phyloP scores from a whole-genome alignment of 2,797 vertebrate species.

The Otus scops region DNA sequence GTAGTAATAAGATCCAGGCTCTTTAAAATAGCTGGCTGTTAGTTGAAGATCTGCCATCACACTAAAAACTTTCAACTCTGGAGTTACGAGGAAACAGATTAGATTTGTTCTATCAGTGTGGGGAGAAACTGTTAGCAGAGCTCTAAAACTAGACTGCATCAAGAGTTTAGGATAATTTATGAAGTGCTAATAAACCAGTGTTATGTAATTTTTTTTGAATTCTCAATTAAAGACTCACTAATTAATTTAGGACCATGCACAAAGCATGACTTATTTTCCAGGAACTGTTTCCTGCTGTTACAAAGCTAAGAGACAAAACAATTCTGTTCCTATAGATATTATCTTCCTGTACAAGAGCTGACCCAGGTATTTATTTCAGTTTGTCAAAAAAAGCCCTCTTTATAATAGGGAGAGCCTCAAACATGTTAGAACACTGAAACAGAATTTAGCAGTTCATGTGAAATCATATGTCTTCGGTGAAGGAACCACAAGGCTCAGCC shows the following conservation, averaged over 20 bases:
- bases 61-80: constrained; percentile 24
- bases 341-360: background rate
- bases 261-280: background rate
- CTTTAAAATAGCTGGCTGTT: constrained; percentile 39
- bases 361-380: background rate
- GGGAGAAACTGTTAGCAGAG: background rate
- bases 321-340: background rate
- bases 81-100: constrained; percentile 29
- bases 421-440: background rate
- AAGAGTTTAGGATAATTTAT: constrained; percentile 7
- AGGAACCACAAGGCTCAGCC: background rate
- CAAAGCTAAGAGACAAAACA: background rate
- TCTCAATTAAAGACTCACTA: background rate
- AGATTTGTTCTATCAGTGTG: background rate
- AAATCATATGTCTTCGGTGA: background rate
- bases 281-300: background rate
- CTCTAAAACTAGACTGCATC: background rate
- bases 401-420: background rate
- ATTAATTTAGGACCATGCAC: background rate
- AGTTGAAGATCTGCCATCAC: constrained; percentile 39
- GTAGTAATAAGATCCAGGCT: constrained; percentile 55
- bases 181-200: background rate
- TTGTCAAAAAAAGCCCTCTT: background rate
- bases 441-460: background rate
- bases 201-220: background rate